These are phyloP conservation scores for Ochotona princeps DNA, from an alignment of 2,113 vertebrate genomes.

Conservation along the genomic window DNA sequence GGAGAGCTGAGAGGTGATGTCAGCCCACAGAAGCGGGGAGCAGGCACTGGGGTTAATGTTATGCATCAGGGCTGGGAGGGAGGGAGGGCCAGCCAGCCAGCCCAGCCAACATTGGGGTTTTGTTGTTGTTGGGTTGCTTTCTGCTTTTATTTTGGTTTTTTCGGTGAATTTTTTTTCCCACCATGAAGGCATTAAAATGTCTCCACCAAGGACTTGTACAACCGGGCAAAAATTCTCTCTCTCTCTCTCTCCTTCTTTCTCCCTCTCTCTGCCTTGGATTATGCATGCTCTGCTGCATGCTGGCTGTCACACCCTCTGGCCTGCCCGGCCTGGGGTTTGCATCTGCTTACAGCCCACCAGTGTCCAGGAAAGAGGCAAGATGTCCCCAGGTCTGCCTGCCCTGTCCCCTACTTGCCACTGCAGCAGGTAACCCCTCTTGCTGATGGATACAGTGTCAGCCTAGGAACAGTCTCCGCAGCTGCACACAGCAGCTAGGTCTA, in stretches of 20 bases:
- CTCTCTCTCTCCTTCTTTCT: too few species aligned
- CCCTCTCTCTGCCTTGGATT: too few species aligned
- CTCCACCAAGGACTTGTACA: background rate
- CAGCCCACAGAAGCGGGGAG: slow-evolving; percentile 81
- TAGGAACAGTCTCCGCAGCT: slow-evolving; percentile 70
- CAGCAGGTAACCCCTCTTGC: slow-evolving; percentile 25
- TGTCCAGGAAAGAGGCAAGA: background rate
- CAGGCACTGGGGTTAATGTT: slow-evolving; percentile 90
- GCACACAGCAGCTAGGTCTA: slow-evolving; percentile 80
- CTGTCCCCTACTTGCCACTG: background rate
- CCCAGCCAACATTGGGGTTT: background rate
- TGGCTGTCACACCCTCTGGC: too few species aligned
- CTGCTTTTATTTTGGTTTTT: background rate
- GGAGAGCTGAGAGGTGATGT: slow-evolving; percentile 80
- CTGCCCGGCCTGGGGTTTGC: background rate
- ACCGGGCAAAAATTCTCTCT: background rate
- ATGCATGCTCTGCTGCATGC: too few species aligned
- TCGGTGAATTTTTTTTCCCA: background rate
- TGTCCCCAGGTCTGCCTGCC: background rate
- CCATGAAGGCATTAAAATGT: background rate
- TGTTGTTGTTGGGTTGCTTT: slow-evolving; percentile 6
- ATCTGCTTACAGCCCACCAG: background rate
- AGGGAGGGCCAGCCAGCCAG: background rate
- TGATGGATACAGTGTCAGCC: slow-evolving; percentile 69
- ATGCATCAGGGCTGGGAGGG: slow-evolving; percentile 85